Evolutionary conservation across 2,113 vertebrate species (phyloP).

Genomic region (Enhydra lutris): DNA sequence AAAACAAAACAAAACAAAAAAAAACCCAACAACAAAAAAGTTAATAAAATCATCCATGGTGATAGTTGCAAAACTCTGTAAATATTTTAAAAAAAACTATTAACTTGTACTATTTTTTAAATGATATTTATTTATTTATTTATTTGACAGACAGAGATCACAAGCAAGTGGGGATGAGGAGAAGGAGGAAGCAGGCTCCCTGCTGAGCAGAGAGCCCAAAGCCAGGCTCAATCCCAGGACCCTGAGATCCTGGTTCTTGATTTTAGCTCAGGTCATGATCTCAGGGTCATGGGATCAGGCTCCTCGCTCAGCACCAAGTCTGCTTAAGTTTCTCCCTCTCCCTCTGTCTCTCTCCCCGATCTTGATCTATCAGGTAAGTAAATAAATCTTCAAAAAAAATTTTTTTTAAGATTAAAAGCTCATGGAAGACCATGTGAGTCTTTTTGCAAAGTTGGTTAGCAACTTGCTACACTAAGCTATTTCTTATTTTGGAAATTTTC

Average conservation of each 20-base stretch:
- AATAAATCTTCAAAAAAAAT: not conserved
- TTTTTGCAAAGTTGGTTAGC: slow-evolving; percentile 29
- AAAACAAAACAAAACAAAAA: not conserved
- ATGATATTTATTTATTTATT: not conserved
- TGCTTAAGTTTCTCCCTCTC: not conserved
- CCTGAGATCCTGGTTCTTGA: not conserved
- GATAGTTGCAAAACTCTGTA: not conserved
- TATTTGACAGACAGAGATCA: no score
- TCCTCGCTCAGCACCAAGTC: not conserved
- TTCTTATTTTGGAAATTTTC: slow-evolving; percentile 20
- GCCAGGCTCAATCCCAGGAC: no score
- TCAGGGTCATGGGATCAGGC: not conserved
- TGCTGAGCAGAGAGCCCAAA: no score
- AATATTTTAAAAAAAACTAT: not conserved
- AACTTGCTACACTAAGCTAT: not conserved
- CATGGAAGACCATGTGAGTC: not conserved
- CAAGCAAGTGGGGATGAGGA: no score
- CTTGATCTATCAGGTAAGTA: not conserved
- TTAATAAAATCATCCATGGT: not conserved
- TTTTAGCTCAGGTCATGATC: not conserved
- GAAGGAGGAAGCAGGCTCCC: no score
- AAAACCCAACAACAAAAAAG: not conserved
- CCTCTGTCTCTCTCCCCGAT: not conserved
- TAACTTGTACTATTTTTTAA: not conserved
- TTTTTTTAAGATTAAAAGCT: not conserved